Evolutionary conservation across 2,113 vertebrate species (phyloP), one percentile per base, ranked within the genome.

Genomic region (Leptocoma aspasia): DNA sequence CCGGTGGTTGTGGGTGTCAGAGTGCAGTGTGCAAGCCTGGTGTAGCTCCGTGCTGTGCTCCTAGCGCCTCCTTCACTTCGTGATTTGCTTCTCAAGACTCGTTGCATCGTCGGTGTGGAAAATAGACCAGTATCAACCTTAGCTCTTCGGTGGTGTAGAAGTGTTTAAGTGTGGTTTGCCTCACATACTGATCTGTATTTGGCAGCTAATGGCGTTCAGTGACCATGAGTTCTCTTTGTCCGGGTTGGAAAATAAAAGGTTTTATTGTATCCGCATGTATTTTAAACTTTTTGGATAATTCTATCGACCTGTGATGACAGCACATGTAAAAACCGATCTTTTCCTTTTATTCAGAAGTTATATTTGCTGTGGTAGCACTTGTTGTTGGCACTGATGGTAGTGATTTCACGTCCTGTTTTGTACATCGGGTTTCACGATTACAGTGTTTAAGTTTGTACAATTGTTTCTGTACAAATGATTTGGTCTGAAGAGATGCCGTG

Each of bases 231-330:
- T 82, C 91, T 82, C 47, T 73, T n/a, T 52, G 94, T 95, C 87
- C 50, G 87, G 91, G 82, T 93, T 81, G 79, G 91, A n/a, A 82
- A 96, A 86, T 60, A 57, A 85, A 42, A 91, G 91, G 71, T 96
- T 97, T 95, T 93, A 33, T 35, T 44, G 92, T 96, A 52, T 86
- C 85, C 44, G 95, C 97, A 96, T 96, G 97, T 94, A 96, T 93
- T 96, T 95, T 86, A 88, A 94, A 82, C 82, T 92, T 91, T 76
- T 85, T 70, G 91, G 82, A 26, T 92, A 41, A 90, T 72, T 92
- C 81, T 73, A 37, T 45, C 4, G 31, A 79, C 66, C 68, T 79
- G 92, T 89, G 83, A 60, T 78, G 89, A 90, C 82, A 27, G 89
- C 60, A 26, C 89, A 49, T 88, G 23, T 79, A 8, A 60, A 77